These are phyloP conservation scores for Ambastaia sidthimunki DNA, from an alignment of 2,797 vertebrate genomes.

Conservation along the genomic window DNA sequence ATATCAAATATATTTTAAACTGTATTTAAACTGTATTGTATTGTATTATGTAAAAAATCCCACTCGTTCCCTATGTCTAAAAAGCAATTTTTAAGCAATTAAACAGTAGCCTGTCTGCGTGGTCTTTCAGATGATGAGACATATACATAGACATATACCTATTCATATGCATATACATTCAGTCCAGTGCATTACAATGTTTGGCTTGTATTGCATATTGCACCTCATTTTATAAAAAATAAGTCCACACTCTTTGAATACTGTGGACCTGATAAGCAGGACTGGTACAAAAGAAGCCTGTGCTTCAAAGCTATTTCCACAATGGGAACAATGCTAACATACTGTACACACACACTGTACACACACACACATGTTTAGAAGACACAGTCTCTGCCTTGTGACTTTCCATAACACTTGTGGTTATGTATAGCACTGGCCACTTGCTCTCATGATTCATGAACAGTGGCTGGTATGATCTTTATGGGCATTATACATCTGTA, in stretches of 20 bases:
- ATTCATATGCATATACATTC: neutral
- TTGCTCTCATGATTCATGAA: conserved; percentile 60
- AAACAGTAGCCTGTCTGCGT: too few species aligned
- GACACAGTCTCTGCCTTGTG: conserved; percentile 36
- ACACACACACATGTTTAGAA: conserved; percentile 1
- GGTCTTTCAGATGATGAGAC: neutral
- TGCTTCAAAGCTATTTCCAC: conserved; percentile 16
- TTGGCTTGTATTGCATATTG: neutral
- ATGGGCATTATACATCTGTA: conserved; percentile 24
- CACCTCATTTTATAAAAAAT: neutral
- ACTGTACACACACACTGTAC: conserved; percentile 27
- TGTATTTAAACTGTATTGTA: too few species aligned
- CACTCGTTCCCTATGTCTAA: too few species aligned
- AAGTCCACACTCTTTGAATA: neutral
- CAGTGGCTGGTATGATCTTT: conserved; percentile 13
- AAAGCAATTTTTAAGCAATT: too few species aligned
- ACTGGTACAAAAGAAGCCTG: conserved; percentile 3
- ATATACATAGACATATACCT: too few species aligned
- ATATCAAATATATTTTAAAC: too few species aligned
- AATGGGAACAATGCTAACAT: conserved; percentile 18
- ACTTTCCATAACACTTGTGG: conserved; percentile 70
- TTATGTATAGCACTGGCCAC: conserved; percentile 55
- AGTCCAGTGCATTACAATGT: neutral
- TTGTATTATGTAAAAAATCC: too few species aligned
- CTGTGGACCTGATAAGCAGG: neutral